phyloP scores from a whole-genome alignment of 2,888 invertebrate species.

The Cephus spinipes region DNA sequence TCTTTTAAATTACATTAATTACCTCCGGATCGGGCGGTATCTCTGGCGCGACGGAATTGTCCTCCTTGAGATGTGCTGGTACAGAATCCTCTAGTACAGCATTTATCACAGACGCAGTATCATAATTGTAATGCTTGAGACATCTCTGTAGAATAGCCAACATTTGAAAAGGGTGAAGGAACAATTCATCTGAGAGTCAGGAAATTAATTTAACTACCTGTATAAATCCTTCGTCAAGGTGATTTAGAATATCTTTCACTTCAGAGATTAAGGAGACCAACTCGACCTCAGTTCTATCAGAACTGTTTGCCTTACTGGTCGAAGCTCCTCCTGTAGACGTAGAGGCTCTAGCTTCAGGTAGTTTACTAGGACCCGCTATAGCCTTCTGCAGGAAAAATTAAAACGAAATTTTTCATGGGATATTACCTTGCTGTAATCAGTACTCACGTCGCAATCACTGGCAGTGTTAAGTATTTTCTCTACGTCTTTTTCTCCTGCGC shows the following conservation, averaged over 20 bases:
- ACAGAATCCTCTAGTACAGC: conserved; percentile 83
- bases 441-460: neutral
- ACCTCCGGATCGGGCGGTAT: conserved; percentile 75
- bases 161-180: neutral
- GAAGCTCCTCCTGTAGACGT: conserved; percentile 10
- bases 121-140: conserved; percentile 81
- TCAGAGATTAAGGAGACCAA: conserved; percentile 69
- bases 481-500: conserved; percentile 67
- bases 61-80: conserved; percentile 66
- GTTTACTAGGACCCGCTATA: conserved; percentile 37
- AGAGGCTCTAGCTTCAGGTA: conserved; percentile 10
- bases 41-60: conserved; percentile 71
- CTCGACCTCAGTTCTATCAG: conserved; percentile 52
- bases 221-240: conserved; percentile 82
- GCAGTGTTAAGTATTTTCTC: conserved; percentile 9
- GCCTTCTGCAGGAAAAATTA: conserved; percentile 29
- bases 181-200: neutral
- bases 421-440: neutral
- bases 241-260: conserved; percentile 82
- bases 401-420: conserved; percentile 26
- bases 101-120: conserved; percentile 82
- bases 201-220: conserved; percentile 60
- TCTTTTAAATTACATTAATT: conserved; percentile 12
- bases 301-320: neutral
- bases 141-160: conserved; percentile 74